Evolutionary conservation across 1,140 invertebrate genomes (phyloP).

Genomic region (Leptonema lineaticorne): DNA sequence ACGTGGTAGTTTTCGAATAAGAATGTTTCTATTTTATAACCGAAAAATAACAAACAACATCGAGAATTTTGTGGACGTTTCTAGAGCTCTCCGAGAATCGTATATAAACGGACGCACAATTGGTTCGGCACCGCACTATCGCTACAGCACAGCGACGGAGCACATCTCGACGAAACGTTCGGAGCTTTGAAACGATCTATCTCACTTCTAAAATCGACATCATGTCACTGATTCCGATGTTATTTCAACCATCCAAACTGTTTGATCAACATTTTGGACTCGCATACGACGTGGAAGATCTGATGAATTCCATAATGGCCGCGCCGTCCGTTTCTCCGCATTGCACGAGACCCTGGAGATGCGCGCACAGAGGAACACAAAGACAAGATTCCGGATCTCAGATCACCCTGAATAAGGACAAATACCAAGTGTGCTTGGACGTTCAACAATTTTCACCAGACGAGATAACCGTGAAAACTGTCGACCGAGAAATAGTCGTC

Average conservation of each 20-base stretch:
- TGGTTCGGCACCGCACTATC: not conserved
- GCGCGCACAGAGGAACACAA: slow-evolving; percentile 8
- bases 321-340: not conserved
- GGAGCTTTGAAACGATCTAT: not conserved
- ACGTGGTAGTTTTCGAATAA: too few relatives aligned
- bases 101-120: not conserved
- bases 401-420: slow-evolving; percentile 61
- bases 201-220: too few relatives aligned
- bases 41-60: too few relatives aligned
- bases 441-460: slow-evolving; percentile 77
- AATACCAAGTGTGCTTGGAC: slow-evolving; percentile 67
- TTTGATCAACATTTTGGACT: slow-evolving; percentile 4
- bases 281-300: not conserved
- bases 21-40: too few relatives aligned
- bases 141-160: not conserved
- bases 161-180: not conserved
- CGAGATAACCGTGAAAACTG: slow-evolving; percentile 74
- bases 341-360: not conserved
- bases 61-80: too few relatives aligned
- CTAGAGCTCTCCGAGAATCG: not conserved
- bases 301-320: not conserved
- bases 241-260: slow-evolving; percentile 57
- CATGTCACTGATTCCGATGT: too few relatives aligned
- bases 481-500: slow-evolving; percentile 63
- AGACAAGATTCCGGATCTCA: not conserved